phyloP scores from a whole-genome alignment of 1,140 invertebrate genomes.

The Teleogryllus occipitalis region DNA sequence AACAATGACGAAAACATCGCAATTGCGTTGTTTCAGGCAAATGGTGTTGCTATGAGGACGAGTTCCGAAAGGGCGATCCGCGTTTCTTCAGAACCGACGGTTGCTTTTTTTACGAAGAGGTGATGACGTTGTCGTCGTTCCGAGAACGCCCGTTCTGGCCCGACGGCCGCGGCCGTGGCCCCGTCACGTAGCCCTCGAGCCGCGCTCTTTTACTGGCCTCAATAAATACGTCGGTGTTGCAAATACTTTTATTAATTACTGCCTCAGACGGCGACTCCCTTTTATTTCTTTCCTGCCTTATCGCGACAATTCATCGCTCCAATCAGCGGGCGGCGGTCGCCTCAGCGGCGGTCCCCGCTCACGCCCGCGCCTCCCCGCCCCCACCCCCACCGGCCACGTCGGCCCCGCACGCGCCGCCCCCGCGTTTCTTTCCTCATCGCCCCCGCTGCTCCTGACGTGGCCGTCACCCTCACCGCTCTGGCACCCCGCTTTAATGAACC shows the following conservation, averaged over 20 bases:
- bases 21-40: too few relatives aligned
- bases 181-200: too few relatives aligned
- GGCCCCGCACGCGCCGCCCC: too few relatives aligned
- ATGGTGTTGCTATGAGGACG: neutral
- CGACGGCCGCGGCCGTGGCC: too few relatives aligned
- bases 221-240: neutral
- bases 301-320: neutral
- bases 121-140: neutral
- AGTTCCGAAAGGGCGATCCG: neutral
- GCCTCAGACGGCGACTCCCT: neutral
- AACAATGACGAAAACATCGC: too few relatives aligned
- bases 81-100: neutral
- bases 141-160: neutral
- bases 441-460: too few relatives aligned
- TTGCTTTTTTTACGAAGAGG: neutral
- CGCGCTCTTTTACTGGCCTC: neutral
- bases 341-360: neutral
- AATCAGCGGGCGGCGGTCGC: neutral
- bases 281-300: slow-evolving; percentile 1
- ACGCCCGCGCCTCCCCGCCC: too few relatives aligned
- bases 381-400: too few relatives aligned
- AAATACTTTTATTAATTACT: neutral
- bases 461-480: too few relatives aligned
- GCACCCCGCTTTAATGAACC: too few relatives aligned
- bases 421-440: neutral